Evolutionary conservation across 37 sponge, comb jelly and placozoan species (phyloP), one percentile per base, ranked within the genome.

Genomic region (Petrosia ficiformis): DNA sequence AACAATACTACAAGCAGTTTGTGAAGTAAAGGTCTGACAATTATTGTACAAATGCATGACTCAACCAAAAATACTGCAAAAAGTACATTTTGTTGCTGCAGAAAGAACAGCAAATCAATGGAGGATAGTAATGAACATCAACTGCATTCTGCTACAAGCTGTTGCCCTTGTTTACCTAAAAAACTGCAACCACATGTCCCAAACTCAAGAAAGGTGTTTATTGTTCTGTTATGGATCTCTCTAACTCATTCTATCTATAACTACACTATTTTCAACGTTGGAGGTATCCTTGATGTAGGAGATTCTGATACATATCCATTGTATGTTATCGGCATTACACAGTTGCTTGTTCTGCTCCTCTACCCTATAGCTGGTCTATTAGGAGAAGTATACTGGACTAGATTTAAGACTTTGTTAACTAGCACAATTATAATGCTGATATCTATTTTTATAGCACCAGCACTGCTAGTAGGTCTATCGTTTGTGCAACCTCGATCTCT

Each of bases 281-380:
- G 54, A 48, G 54, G 54, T 48, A 14, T 48, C 8, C 14, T 48
- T 8, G 54, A 48, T 48, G 14, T 19, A 48, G 14, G 14, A 48
- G 54, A 48, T 48, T 19, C 14, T 14, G n/a, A n/a, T n/a, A n/a
- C n/a, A n/a, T n/a, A n/a, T n/a, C 54, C 54, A 19, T 19, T 48
- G 14, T 48, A 48, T 22, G 26, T 61, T n/a, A 11, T 61, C 6
- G 63, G 63, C 5, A n/a, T 61, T 26, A n/a, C 63, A 11, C 63
- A 61, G 63, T 8, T n/a, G 6, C 6, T 61, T 26, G 63, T n/a
- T 22, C 26, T 61, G 63, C 63, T 61, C 28, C 28, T 61, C 5
- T 61, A n/a, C n/a, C 63, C 63, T n/a, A 6, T 61, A 26, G 63
- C 63, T 22, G 63, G 63, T 22, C 14, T 61, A 6, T n/a, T 61